phyloP scores from a whole-genome alignment of 1,140 invertebrate genomes.

The Ylistrum balloti region DNA sequence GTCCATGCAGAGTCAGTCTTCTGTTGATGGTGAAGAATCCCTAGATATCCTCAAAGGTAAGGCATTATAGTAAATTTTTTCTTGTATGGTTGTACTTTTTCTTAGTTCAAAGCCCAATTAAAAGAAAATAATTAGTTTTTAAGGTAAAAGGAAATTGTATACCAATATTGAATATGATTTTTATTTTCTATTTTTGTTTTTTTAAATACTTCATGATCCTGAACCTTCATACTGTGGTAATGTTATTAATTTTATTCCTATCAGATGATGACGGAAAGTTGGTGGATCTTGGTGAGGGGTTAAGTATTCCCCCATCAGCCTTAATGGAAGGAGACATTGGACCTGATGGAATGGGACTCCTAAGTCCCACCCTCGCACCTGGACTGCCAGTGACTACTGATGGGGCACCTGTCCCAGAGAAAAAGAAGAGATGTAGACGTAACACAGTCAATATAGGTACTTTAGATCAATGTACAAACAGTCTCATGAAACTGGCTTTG shows the following conservation, averaged over 20 bases:
- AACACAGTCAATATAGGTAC: constrained; percentile 85
- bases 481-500: too few species aligned
- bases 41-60: constrained; percentile 4
- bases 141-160: too few species aligned
- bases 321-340: neutral
- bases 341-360: constrained; percentile 49
- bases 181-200: too few species aligned
- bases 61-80: too few species aligned
- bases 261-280: constrained; percentile 1
- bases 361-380: constrained; percentile 52
- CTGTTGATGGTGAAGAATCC: constrained; percentile 63
- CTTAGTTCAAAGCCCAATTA: neutral
- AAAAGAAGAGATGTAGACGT: constrained; percentile 91
- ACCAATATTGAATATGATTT: too few species aligned
- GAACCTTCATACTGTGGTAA: too few species aligned
- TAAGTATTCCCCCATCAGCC: neutral
- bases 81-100: too few species aligned
- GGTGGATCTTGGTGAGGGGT: constrained; percentile 6
- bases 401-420: constrained; percentile 50
- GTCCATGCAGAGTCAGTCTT: constrained; percentile 58
- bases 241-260: neutral
- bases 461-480: too few species aligned
- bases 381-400: constrained; percentile 42
- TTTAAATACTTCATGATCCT: too few species aligned
- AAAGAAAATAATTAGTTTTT: too few species aligned